phyloP scores from a whole-genome alignment of 2,888 invertebrate species.

The Drosophila barbarae region DNA sequence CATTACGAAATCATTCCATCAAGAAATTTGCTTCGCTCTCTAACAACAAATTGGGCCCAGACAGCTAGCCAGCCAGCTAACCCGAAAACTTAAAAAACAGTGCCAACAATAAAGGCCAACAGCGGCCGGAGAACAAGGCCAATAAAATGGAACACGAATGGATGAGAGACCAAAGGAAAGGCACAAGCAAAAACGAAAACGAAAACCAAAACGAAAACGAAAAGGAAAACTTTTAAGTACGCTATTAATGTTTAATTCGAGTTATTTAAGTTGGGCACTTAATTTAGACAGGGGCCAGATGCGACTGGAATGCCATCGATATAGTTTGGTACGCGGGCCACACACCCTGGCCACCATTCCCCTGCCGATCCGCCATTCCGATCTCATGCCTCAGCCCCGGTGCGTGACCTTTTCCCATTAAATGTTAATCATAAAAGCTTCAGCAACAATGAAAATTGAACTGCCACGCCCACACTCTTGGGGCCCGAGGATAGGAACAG shows the following conservation, averaged over 20 bases:
- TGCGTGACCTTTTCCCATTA: slow-evolving; percentile 74
- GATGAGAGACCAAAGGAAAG: background rate
- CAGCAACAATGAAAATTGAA: slow-evolving; percentile 50
- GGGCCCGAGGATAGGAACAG: background rate
- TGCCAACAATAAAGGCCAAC: slow-evolving; percentile 10
- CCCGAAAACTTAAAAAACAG: slow-evolving; percentile 11
- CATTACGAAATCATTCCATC: slow-evolving; percentile 30
- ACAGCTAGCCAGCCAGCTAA: background rate
- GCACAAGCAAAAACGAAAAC: slow-evolving; percentile 20
- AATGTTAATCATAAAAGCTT: slow-evolving; percentile 67
- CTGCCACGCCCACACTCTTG: slow-evolving; percentile 17
- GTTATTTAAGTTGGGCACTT: slow-evolving; percentile 74
- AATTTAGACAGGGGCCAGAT: slow-evolving; percentile 56
- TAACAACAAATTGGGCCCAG: slow-evolving; percentile 18
- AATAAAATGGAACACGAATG: slow-evolving; percentile 17
- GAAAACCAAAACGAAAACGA: slow-evolving; percentile 32
- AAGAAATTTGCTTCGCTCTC: slow-evolving; percentile 18
- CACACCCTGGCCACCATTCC: background rate
- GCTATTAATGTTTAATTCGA: slow-evolving; percentile 74
- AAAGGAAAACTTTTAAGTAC: slow-evolving; percentile 70
- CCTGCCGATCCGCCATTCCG: background rate
- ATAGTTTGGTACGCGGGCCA: slow-evolving; percentile 22
- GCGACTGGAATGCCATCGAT: slow-evolving; percentile 26
- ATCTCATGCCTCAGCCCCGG: slow-evolving; percentile 8
- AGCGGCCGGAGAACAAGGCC: slow-evolving; percentile 5